Conservation (phyloP, 2,113 vertebrate species). For the Macaca mulatta region DNA sequence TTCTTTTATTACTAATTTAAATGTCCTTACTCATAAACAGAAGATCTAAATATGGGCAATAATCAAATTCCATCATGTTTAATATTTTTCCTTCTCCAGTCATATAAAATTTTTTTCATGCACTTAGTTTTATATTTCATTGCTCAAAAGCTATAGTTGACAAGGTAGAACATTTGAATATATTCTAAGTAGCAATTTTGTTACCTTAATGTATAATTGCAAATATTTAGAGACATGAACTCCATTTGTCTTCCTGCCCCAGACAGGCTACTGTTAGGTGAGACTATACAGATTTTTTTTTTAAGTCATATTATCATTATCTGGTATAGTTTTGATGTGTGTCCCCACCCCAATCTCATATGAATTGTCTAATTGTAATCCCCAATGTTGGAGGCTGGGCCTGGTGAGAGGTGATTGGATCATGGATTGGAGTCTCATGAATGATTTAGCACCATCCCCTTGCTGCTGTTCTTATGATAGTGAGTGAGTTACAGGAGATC, state of each 20-base stretch:
- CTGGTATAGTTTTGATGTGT: too few species aligned
- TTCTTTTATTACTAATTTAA: background rate
- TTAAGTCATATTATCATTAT: background rate
- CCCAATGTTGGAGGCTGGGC: too few species aligned
- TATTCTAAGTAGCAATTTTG: background rate
- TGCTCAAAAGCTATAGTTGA: background rate
- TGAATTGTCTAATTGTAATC: too few species aligned
- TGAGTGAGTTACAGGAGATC: too few species aligned
- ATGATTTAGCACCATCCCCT: too few species aligned
- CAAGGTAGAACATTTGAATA: background rate
- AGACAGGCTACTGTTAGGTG: background rate
- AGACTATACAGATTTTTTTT: background rate
- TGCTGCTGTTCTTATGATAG: too few species aligned
- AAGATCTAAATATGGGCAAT: background rate
- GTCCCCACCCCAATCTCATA: too few species aligned
- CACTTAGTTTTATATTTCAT: background rate
- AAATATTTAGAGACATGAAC: background rate
- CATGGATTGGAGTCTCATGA: too few species aligned
- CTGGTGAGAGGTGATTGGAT: too few species aligned
- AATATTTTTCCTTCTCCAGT: background rate
- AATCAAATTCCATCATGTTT: background rate
- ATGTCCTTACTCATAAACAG: background rate
- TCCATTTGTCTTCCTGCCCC: background rate
- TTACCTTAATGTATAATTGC: background rate
- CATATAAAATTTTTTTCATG: background rate